Evolutionary conservation across 1,140 invertebrate species (phyloP).

Genomic region (Mycetomoellerius zeteki): DNA sequence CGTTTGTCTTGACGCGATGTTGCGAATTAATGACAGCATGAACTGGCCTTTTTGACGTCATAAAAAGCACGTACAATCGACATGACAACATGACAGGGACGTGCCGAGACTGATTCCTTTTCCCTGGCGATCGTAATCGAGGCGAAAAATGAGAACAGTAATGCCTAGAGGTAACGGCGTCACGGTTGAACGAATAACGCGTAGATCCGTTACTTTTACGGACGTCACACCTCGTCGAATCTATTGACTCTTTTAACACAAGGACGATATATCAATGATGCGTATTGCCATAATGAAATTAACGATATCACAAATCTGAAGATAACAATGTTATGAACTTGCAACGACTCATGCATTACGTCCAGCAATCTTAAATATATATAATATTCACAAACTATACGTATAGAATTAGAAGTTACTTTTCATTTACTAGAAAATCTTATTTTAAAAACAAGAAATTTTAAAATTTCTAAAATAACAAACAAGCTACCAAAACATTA

Average conservation of each 20-base stretch:
- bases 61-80: slow-evolving; percentile 2
- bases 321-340: background rate
- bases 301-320: background rate
- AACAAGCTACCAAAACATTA: background rate
- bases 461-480: background rate
- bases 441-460: background rate
- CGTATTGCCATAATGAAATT: slow-evolving; percentile 30
- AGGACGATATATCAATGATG: slow-evolving; percentile 18
- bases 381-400: background rate
- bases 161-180: slow-evolving; percentile 62
- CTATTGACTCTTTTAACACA: background rate
- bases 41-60: slow-evolving; percentile 11
- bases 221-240: slow-evolving; percentile 31
- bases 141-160: slow-evolving; percentile 67
- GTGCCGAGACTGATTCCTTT: slow-evolving; percentile 26
- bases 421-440: background rate
- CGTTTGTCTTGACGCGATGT: slow-evolving; percentile 4
- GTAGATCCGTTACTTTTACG: slow-evolving; percentile 69
- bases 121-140: background rate
- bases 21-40: background rate
- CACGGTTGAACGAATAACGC: slow-evolving; percentile 63
- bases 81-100: background rate
- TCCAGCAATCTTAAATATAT: background rate
- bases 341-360: background rate
- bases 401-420: background rate